These are phyloP conservation scores for Caenorhabditis elegans DNA, from an alignment of 1,140 invertebrate genomes.

Conservation along the genomic window WBcel235 BX284602.5:6501001-6501500, in stretches of 20 bases:
- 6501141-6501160: neutral
- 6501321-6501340: neutral
- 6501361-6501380: neutral
- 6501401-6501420: neutral
- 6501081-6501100: too few relatives aligned
- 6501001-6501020: too few relatives aligned
- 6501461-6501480: too few relatives aligned
- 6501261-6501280: neutral
- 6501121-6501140: too few relatives aligned
- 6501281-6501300: too few relatives aligned
- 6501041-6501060: too few relatives aligned
- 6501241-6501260: neutral
- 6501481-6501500: too few relatives aligned
- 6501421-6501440: neutral
- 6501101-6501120: too few relatives aligned
- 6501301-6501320: neutral
- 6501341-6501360: neutral
- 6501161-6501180: neutral
- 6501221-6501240: neutral
- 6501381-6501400: neutral
- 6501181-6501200: neutral
- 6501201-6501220: neutral
- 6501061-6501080: too few relatives aligned
- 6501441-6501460: too few relatives aligned
- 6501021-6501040: too few relatives aligned